Conservation (phyloP, 2,888 invertebrate genomes). For the Hipparchia sbordonii region DNA sequence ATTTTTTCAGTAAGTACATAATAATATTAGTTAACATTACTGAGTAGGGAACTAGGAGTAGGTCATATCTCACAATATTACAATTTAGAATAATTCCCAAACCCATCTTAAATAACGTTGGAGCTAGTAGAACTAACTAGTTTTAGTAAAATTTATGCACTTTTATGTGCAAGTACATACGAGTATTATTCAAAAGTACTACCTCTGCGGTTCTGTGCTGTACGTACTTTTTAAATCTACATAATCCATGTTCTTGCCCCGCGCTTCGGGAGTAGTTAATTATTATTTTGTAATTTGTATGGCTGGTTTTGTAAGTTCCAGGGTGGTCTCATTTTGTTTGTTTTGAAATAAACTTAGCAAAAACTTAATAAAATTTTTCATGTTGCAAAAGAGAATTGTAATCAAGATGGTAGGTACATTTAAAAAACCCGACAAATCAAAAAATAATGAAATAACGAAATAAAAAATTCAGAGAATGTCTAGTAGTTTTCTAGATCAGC, state of each 20-base stretch:
- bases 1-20: too few species aligned
- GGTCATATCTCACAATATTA: too few species aligned
- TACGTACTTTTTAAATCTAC: constrained; percentile 21
- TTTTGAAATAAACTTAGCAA: background rate
- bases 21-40: too few species aligned
- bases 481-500: background rate
- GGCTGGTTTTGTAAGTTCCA: constrained; percentile 14
- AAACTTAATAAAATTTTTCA: background rate
- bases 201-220: background rate
- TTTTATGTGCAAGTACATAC: background rate
- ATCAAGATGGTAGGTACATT: background rate
- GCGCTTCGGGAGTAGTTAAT: constrained; percentile 16
- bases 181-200: background rate
- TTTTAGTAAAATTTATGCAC: background rate
- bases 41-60: too few species aligned
- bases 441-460: too few species aligned
- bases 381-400: background rate
- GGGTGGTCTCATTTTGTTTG: background rate
- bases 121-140: background rate
- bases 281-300: constrained; percentile 25
- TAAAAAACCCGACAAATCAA: background rate
- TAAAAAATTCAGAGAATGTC: background rate
- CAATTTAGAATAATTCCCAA: too few species aligned
- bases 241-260: constrained; percentile 16
- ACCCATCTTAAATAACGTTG: background rate